Conservation (phyloP, 2,797 vertebrate species). For the Onychomys leucogaster region DNA sequence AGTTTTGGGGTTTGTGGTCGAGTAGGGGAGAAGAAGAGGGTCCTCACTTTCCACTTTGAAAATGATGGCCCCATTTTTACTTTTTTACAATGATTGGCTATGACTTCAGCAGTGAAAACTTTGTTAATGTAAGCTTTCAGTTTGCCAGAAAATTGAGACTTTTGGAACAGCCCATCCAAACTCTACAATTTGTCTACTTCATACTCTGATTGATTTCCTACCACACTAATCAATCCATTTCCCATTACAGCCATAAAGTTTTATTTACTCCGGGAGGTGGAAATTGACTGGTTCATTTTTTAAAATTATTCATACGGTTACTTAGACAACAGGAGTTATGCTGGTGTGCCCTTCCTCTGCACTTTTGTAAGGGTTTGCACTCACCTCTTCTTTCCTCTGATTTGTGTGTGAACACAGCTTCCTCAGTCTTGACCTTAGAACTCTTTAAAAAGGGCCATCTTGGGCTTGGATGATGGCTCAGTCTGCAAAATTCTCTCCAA, state of each 20-base stretch:
- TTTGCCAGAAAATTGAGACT: constrained; percentile 69
- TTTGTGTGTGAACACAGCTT: too few relatives aligned
- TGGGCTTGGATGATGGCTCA: neutral
- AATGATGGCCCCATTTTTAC: neutral
- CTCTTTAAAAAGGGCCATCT: neutral
- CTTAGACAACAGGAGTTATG: neutral
- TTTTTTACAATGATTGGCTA: neutral
- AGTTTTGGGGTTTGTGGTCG: neutral
- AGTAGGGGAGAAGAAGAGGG: neutral
- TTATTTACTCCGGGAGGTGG: constrained; percentile 63
- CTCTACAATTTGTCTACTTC: constrained; percentile 27
- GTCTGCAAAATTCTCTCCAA: neutral
- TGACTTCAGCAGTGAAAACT: constrained; percentile 10
- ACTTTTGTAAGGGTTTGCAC: neutral
- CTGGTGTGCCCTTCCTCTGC: neutral
- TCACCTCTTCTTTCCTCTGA: neutral
- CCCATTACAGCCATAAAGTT: constrained; percentile 52
- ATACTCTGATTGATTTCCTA: constrained; percentile 59
- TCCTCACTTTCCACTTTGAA: neutral
- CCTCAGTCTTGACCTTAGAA: neutral
- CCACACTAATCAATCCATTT: constrained; percentile 53
- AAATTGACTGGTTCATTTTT: constrained; percentile 53
- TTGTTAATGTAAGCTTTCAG: neutral
- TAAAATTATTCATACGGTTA: constrained; percentile 16
- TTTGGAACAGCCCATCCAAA: neutral